Evolutionary conservation across 2,113 vertebrate species (phyloP).

Genomic region (Pluvialis apricaria): DNA sequence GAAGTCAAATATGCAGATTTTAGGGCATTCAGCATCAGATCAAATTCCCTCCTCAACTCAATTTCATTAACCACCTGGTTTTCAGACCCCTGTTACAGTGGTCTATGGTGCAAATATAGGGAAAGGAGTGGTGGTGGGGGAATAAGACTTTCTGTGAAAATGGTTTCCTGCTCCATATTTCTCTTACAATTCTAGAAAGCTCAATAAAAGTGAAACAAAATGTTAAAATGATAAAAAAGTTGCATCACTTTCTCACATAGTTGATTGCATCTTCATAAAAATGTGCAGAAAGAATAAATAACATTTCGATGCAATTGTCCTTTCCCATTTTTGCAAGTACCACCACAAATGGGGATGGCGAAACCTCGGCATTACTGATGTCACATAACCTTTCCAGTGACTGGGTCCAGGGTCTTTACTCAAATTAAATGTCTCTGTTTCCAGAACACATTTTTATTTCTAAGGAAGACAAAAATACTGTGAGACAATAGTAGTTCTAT

Average conservation of each 20-base stretch:
- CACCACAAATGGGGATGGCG: neutral
- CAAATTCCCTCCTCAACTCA: neutral
- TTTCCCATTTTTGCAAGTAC: neutral
- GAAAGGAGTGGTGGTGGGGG: neutral
- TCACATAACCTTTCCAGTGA: neutral
- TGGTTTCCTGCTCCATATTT: neutral
- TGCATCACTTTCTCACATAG: neutral
- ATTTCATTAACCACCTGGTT: neutral
- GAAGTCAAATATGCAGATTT: neutral
- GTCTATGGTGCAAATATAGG: neutral
- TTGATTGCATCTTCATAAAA: neutral
- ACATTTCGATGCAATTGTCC: too few relatives aligned
- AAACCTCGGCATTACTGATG: neutral
- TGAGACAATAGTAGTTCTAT: neutral
- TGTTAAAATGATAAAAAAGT: neutral
- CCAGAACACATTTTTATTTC: neutral
- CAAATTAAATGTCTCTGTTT: neutral
- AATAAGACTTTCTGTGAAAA: neutral
- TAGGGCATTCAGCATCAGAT: neutral
- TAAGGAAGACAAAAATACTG: neutral
- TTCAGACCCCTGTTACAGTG: neutral
- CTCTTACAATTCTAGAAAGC: neutral
- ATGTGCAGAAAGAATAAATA: neutral
- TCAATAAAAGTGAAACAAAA: neutral
- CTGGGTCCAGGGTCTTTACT: neutral